Evolutionary conservation across 2,888 invertebrate genomes (phyloP).

Genomic region (Baccha elongata): DNA sequence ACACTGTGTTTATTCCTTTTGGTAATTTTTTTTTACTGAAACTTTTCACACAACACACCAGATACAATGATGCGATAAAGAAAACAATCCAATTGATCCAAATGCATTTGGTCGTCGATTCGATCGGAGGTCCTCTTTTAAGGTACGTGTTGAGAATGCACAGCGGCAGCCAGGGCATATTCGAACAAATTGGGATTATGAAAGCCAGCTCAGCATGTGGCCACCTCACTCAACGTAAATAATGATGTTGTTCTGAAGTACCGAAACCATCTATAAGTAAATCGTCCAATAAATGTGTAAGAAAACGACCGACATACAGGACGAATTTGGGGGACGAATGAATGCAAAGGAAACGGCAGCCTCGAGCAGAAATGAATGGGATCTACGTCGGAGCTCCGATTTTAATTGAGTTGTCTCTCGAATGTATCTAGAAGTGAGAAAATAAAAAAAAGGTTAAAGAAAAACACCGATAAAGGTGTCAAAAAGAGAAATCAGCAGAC

Average conservation of each 20-base stretch:
- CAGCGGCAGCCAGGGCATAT: conserved; percentile 26
- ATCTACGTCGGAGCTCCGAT: conserved; percentile 39
- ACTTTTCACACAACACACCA: conserved; percentile 19
- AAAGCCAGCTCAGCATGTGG: conserved; percentile 65
- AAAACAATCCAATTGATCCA: conserved; percentile 59
- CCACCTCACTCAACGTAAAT: conserved; percentile 54
- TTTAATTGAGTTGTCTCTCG: conserved; percentile 69
- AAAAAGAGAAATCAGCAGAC: conserved; percentile 57
- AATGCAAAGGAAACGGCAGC: conserved; percentile 44
- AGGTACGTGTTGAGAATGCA: conserved; percentile 41
- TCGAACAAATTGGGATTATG: conserved; percentile 69
- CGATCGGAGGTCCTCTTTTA: conserved; percentile 29
- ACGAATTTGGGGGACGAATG: conserved; percentile 1
- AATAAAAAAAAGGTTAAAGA: background rate
- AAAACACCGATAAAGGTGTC: conserved; percentile 56
- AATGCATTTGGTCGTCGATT: conserved; percentile 22
- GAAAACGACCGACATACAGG: background rate
- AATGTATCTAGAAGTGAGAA: conserved; percentile 58
- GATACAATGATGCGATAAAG: conserved; percentile 37
- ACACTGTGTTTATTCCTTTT: conserved; percentile 17
- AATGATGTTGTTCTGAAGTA: conserved; percentile 52
- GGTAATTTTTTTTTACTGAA: conserved; percentile 15
- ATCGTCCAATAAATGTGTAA: conserved; percentile 19
- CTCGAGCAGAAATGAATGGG: conserved; percentile 49
- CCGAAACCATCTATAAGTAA: conserved; percentile 4